Evolutionary conservation across 2,888 invertebrate species (phyloP).

Genomic region (Amphipyra tragopoginis): DNA sequence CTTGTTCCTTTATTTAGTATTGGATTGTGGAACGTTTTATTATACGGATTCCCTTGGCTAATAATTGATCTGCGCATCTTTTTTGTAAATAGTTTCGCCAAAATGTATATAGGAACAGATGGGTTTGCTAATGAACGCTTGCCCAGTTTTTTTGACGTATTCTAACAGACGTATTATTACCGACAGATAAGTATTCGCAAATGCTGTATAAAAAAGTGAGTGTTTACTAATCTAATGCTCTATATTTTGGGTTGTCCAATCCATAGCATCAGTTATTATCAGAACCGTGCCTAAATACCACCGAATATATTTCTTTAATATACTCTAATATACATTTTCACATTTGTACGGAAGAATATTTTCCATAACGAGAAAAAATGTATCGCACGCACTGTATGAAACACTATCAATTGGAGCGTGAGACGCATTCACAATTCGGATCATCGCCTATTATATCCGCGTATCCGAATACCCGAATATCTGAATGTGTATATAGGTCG

Average conservation of each 20-base stretch:
- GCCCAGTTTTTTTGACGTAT: no score
- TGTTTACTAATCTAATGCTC: no score
- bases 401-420: conserved; percentile 58
- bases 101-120: no score
- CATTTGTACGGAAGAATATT: conserved; percentile 15
- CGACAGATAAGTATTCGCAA: no score
- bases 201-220: no score
- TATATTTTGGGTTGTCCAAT: no score
- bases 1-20: conserved; percentile 29
- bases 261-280: no score
- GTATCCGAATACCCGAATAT: conserved; percentile 41
- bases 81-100: neutral
- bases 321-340: conserved; percentile 11
- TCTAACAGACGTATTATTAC: no score
- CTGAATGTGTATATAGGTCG: conserved; percentile 48
- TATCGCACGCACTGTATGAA: conserved; percentile 44
- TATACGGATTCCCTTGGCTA: neutral
- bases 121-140: no score
- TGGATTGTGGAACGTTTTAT: conserved; percentile 14
- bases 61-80: neutral
- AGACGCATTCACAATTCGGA: conserved; percentile 53
- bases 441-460: conserved; percentile 53
- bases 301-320: neutral
- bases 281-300: no score
- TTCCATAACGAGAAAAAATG: conserved; percentile 19